A percentile compares a stretch with the other conserved stretches of the same genome.
Conservation (phyloP, 2,797 vertebrate species). For the Melanotaenia pygmaea region DNA sequence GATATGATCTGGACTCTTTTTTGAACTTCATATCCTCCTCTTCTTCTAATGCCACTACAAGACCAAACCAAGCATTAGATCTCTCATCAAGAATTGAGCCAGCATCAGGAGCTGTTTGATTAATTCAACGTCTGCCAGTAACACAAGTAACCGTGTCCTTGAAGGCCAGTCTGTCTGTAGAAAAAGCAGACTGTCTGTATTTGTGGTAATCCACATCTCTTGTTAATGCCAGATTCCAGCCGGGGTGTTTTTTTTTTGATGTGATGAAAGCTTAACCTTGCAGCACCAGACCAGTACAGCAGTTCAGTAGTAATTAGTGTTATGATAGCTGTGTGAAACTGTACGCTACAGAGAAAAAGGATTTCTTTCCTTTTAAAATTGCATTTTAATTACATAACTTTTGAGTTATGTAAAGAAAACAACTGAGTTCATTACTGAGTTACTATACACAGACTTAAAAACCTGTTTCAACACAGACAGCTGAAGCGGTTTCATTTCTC, state of each 20-base stretch:
- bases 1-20: constrained; percentile 23
- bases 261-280: constrained; percentile 54
- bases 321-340: constrained; percentile 29
- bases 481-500: neutral
- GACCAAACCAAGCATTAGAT: constrained; percentile 45
- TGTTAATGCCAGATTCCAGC: constrained; percentile 42
- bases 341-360: neutral
- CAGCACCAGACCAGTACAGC: constrained; percentile 25
- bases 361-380: constrained; percentile 9
- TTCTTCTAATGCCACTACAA: constrained; percentile 22
- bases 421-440: neutral
- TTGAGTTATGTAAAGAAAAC: neutral
- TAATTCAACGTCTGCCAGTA: constrained; percentile 64
- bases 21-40: constrained; percentile 24
- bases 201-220: constrained; percentile 59
- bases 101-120: constrained; percentile 55
- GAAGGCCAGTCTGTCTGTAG: constrained; percentile 43
- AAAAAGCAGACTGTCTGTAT: constrained; percentile 61
- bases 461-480: no score
- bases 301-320: constrained; percentile 46
- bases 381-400: constrained; percentile 1
- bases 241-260: constrained; percentile 29
- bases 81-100: constrained; percentile 32
- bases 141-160: constrained; percentile 54
- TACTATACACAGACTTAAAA: no score